Evolutionary conservation across 2,888 invertebrate species (phyloP), one percentile per base, ranked within the genome.

Genomic region (Andrena chrysosceles): DNA sequence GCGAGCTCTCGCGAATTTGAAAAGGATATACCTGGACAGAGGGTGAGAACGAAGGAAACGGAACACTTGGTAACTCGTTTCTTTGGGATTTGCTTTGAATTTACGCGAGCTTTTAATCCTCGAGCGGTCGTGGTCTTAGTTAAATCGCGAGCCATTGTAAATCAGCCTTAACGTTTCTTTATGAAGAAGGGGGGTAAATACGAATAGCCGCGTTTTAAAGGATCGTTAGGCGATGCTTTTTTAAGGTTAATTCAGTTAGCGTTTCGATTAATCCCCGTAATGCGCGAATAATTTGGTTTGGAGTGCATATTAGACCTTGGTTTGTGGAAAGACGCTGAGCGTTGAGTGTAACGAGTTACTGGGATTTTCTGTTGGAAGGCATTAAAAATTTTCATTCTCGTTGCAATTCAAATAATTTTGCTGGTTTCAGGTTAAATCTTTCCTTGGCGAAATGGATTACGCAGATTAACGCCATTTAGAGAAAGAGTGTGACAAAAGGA

Each of bases 61-160:
- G 48, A 49, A 71, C 48, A 49, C 29, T 31, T 13, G 16, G 7
- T 31, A 8, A 1, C 4, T 35, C 35, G 23, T 6, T 52, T 26
- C 31, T 31, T 49, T 49, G 20, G 16, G 13, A 71, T 71, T 71
- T 62, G 49, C 49, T 4, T 8, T 2, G 2, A 69, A 69, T 56
- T 69, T 56, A 26, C 16, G 16, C 56, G 35, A 13, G 56, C 13
- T 23, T 60, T 49, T 13, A 31, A 70, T 70, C 16, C 20, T 31
- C 66, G 26, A 66, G 48, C 26, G 23, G 20, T 64, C n/a, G 26
- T 42, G 42, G 52, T 52, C 52, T 23, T 48, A 6, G 23, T 26
- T 71, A 48, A 49, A 49, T 5, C 16, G 13, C n/a, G 10, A n/a
- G 7, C 29, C 42, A 13, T 20, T 70, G 29, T 5, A 29, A 31